Evolutionary conservation across 2,797 vertebrate genomes (phyloP).

Genomic region (Rallus crepitans): DNA sequence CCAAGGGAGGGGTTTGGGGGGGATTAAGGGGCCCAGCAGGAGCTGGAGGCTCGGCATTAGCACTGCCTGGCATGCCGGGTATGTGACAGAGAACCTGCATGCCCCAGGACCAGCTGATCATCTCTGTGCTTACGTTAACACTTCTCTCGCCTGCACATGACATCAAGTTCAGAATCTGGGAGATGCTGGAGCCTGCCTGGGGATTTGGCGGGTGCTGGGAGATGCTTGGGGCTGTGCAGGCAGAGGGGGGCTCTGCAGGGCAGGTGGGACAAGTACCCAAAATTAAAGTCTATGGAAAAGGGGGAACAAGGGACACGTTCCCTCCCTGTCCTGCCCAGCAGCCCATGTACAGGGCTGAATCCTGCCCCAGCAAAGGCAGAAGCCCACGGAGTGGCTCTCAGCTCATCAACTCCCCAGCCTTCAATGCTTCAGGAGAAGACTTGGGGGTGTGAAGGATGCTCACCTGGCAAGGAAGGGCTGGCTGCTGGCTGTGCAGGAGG

Average conservation of each 20-base stretch:
- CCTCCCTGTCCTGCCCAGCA: neutral
- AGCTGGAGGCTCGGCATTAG: neutral
- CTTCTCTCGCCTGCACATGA: fast-evolving
- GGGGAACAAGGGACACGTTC: fast-evolving
- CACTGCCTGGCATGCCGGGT: neutral
- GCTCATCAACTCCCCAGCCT: neutral
- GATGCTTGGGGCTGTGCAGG: too few species aligned
- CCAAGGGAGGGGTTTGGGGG: neutral
- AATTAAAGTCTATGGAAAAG: neutral
- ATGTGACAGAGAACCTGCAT: neutral
- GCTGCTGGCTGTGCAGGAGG: slow-evolving; percentile 60
- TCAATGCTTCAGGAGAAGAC: neutral
- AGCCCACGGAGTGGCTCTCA: neutral
- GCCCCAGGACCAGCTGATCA: neutral
- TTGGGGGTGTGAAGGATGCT: neutral
- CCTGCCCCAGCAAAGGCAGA: neutral
- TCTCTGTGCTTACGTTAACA: fast-evolving
- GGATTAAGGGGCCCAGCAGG: slow-evolving; percentile 20
- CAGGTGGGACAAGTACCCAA: neutral
- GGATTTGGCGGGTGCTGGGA: neutral
- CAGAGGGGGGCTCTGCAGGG: too few species aligned
- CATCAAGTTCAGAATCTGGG: neutral
- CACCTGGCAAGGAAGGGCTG: slow-evolving; percentile 82
- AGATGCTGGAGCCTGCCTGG: neutral
- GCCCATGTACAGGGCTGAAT: neutral